Percentiles rank a stretch among this genome's conserved stretches.
These are phyloP conservation scores for Onychostoma macrolepis DNA, from an alignment of 2,113 vertebrate genomes.

Conservation along the genomic window DNA sequence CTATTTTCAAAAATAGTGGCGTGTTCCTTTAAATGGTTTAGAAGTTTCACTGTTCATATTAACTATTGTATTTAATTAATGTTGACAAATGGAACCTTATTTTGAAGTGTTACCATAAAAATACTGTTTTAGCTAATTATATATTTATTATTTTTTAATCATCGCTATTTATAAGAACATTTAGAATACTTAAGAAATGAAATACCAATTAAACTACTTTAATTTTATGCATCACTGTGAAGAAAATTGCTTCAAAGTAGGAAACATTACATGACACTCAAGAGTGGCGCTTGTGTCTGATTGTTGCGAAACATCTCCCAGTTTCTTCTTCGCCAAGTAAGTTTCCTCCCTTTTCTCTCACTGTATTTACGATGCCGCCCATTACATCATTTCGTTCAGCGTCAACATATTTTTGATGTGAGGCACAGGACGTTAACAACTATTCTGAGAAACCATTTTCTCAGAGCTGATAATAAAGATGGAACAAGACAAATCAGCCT, in stretches of 20 bases:
- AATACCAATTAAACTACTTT: not conserved
- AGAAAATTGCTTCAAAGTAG: not conserved
- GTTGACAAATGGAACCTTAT: too few relatives aligned
- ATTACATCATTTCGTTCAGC: slow-evolving; percentile 66
- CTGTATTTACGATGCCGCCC: slow-evolving; percentile 65
- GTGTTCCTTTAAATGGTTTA: too few relatives aligned
- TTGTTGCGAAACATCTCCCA: not conserved
- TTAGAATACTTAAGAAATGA: not conserved
- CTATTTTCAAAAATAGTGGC: too few relatives aligned
- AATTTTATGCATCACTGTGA: not conserved
- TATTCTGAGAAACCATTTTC: slow-evolving; percentile 67
- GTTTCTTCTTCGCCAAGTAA: not conserved
- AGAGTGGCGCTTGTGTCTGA: not conserved
- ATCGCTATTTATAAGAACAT: not conserved
- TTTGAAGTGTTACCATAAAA: too few relatives aligned
- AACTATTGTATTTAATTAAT: too few relatives aligned
- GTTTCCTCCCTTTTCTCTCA: slow-evolving; percentile 42
- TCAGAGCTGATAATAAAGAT: slow-evolving; percentile 63
- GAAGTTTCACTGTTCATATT: too few relatives aligned
- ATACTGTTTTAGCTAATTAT: too few relatives aligned
- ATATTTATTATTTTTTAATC: too few relatives aligned
- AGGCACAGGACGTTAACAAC: slow-evolving; percentile 66
- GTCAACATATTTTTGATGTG: slow-evolving; percentile 59
- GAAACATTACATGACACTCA: not conserved
- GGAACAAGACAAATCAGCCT: slow-evolving; percentile 29